Evolutionary conservation across 2,797 vertebrate genomes (phyloP).

Genomic region (Gadopsis bispinosus): DNA sequence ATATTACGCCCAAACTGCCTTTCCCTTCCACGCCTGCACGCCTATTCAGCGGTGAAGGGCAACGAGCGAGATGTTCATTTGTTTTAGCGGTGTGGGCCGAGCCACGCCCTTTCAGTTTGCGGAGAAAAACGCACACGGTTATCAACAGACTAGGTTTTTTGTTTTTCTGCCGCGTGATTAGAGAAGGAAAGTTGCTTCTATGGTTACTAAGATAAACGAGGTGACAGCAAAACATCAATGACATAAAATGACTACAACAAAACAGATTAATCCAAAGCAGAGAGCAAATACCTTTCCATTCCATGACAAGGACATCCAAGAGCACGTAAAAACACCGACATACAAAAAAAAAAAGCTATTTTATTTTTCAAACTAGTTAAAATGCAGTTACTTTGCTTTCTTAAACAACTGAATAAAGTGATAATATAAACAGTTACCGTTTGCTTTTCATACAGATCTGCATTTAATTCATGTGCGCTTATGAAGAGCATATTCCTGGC

Average conservation of each 20-base stretch:
- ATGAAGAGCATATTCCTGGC: conserved; percentile 30
- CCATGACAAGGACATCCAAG: conserved; percentile 18
- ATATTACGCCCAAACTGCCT: neutral
- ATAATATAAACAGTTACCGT: neutral
- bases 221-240: conserved; percentile 19
- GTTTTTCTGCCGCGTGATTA: neutral
- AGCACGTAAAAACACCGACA: conserved; percentile 19
- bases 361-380: conserved; percentile 13
- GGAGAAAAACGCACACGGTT: neutral
- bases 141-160: neutral
- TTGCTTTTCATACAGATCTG: conserved; percentile 6
- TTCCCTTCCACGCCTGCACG: neutral
- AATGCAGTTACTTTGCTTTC: conserved; percentile 20
- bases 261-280: conserved; percentile 5
- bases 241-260: conserved; percentile 18
- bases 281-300: conserved; percentile 26
- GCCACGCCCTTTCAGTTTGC: neutral
- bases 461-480: conserved; percentile 50
- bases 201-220: conserved; percentile 2
- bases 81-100: conserved; percentile 1
- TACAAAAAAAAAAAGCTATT: neutral
- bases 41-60: neutral
- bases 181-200: conserved; percentile 6
- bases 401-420: conserved; percentile 2
- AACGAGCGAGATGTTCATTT: neutral